A percentile compares a stretch with the other conserved stretches of the same genome.
Conservation (phyloP, 2,797 vertebrate genomes). For the Calcarius lapponicus region DNA sequence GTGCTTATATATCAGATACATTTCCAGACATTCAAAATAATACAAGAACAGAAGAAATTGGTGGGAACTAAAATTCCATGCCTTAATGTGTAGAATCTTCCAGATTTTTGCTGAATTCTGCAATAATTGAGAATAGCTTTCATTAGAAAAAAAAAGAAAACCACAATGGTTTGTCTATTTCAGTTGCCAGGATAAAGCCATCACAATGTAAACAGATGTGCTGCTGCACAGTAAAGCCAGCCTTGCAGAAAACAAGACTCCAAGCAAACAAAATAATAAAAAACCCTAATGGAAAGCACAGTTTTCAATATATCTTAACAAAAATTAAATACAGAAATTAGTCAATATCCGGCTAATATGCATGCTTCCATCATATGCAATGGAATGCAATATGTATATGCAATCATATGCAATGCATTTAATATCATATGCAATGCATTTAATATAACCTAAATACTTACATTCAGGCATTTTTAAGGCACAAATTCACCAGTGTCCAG, state of each 20-base stretch:
- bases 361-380: neutral
- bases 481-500: neutral
- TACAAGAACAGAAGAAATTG: neutral
- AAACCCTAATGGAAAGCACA: neutral
- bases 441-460: neutral
- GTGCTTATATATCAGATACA: neutral
- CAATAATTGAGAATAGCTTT: constrained; percentile 42
- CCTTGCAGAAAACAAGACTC: constrained; percentile 48
- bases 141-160: neutral
- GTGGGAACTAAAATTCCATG: neutral
- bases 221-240: constrained; percentile 48
- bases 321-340: neutral
- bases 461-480: neutral
- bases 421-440: neutral
- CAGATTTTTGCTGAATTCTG: constrained; percentile 17
- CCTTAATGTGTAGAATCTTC: neutral
- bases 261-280: neutral
- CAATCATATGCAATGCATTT: neutral
- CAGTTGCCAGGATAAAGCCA: constrained; percentile 47
- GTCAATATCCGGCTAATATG: neutral
- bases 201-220: constrained; percentile 49
- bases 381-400: neutral
- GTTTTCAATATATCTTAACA: neutral
- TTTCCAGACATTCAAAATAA: neutral
- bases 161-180: constrained; percentile 11